Evolutionary conservation across 2,797 vertebrate genomes (phyloP).

Genomic region (Leptoclinus maculatus): DNA sequence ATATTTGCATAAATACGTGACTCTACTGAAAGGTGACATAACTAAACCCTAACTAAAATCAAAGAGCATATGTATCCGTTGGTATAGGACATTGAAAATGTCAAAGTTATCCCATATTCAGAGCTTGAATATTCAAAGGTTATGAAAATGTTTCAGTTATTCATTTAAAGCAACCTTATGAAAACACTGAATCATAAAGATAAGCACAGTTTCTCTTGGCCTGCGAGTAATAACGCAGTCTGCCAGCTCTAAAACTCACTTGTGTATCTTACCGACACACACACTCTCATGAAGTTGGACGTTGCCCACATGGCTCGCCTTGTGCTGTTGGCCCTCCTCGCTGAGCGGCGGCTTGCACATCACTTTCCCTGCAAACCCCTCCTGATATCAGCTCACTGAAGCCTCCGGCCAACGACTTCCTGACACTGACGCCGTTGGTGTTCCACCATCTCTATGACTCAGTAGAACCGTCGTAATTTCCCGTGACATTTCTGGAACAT

Average conservation of each 20-base stretch:
- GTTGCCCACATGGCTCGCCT: slow-evolving; percentile 36
- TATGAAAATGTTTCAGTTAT: neutral
- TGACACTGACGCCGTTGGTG: slow-evolving; percentile 62
- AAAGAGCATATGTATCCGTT: neutral
- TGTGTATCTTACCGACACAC: slow-evolving; percentile 16
- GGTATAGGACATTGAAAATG: neutral
- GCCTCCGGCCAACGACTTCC: slow-evolving; percentile 53
- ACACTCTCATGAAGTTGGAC: slow-evolving; percentile 23
- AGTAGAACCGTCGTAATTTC: slow-evolving; percentile 45
- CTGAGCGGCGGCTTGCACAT: slow-evolving; percentile 53
- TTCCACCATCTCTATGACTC: slow-evolving; percentile 56
- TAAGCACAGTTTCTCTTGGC: neutral
- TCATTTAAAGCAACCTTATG: slow-evolving; percentile 1
- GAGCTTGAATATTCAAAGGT: neutral
- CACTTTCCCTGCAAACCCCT: slow-evolving; percentile 40
- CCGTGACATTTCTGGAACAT: slow-evolving; percentile 39
- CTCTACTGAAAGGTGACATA: neutral
- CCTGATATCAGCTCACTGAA: slow-evolving; percentile 51
- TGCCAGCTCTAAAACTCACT: slow-evolving; percentile 10
- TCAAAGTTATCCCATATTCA: neutral
- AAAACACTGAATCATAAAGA: slow-evolving; percentile 2
- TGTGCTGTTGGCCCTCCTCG: slow-evolving; percentile 17
- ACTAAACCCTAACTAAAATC: neutral
- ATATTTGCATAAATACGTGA: neutral
- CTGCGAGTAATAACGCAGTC: neutral